A percentile compares a stretch with the other conserved stretches of the same genome.
These are phyloP conservation scores for Emys orbicularis DNA, from an alignment of 2,797 vertebrate species.

Conservation along the genomic window DNA sequence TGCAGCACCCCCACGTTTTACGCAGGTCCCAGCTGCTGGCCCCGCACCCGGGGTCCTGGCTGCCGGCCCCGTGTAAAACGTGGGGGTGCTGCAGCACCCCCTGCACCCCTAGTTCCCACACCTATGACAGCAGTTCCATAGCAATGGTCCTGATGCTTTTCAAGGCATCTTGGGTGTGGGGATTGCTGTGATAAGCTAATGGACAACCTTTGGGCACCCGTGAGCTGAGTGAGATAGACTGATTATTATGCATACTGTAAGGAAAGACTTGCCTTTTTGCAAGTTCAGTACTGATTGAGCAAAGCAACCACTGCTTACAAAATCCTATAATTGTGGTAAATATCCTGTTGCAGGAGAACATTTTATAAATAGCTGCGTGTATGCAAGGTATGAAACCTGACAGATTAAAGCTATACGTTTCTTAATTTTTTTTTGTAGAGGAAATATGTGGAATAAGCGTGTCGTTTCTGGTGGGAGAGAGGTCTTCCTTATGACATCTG, in stretches of 20 bases:
- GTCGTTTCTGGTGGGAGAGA: neutral
- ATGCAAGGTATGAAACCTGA: neutral
- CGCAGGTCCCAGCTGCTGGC: no score
- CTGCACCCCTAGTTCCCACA: no score
- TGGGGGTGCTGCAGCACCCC: no score
- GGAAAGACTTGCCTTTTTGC: neutral
- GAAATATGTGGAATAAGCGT: neutral
- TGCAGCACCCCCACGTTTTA: no score
- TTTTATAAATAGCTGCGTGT: fast-evolving
- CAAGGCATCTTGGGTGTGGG: no score
- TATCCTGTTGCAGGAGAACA: fast-evolving
- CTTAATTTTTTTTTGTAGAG: neutral
- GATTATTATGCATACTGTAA: fast-evolving
- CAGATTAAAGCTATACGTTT: neutral
- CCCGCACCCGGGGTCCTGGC: no score
- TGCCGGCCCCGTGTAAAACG: no score
- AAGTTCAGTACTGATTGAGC: neutral
- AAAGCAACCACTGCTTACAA: neutral
- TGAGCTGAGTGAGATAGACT: neutral
- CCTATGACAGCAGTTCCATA: no score
- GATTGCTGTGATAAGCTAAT: neutral
- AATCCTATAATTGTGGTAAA: neutral
- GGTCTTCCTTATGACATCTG: neutral
- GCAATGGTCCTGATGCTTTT: no score
- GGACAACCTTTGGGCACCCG: neutral